Evolutionary conservation across 1,140 invertebrate species (phyloP), one percentile per base, ranked within the genome.

Genomic region (Hypothenemus hampei): DNA sequence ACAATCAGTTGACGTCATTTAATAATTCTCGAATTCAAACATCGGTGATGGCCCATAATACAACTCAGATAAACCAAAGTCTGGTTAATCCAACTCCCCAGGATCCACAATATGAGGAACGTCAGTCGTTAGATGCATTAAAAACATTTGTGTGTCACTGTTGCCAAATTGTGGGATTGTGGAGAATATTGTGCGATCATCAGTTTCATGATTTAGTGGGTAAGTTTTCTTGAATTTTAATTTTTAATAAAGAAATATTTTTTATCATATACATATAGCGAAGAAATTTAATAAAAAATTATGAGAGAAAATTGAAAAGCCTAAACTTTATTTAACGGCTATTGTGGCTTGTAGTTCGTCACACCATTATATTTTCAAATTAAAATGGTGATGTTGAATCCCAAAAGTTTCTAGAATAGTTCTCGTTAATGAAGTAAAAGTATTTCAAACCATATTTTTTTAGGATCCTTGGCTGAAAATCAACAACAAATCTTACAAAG

Each of bases 151-250:
- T 94, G 19, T 81, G 79, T 50, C 83, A 92, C 67, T 80, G 86
- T 3, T 86, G 87, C 65, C 93, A 99, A 76, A 88, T 96, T 61
- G 73, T 98, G 24, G 89, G 88, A 20, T 73, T 98, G n/a, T 96
- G 93, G 91, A 89, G 89, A 67, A 85, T 98, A 31, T 72, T 98
- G 0, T 89, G 85, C 65, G 91, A 97, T 66, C 93, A 98, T 73
- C 87, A 95, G 67, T 88, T 98, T 66, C 86, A 94, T 66, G 51
- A 59, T 36, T 48, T 62, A 20, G 47, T 57, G 15, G 55, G 55
- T 57, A 51, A 57, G 55, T 51, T 10, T 29, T 29, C n/a, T n/a
- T n/a, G n/a, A n/a, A n/a, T n/a, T n/a, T n/a, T n/a, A n/a, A n/a
- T n/a, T n/a, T n/a, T n/a, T n/a, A n/a, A n/a, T n/a, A n/a, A n/a